A percentile compares a stretch with the other conserved stretches of the same genome.
phyloP scores from a whole-genome alignment of 2,113 vertebrate genomes.

The Psilopsiagon aurifrons region DNA sequence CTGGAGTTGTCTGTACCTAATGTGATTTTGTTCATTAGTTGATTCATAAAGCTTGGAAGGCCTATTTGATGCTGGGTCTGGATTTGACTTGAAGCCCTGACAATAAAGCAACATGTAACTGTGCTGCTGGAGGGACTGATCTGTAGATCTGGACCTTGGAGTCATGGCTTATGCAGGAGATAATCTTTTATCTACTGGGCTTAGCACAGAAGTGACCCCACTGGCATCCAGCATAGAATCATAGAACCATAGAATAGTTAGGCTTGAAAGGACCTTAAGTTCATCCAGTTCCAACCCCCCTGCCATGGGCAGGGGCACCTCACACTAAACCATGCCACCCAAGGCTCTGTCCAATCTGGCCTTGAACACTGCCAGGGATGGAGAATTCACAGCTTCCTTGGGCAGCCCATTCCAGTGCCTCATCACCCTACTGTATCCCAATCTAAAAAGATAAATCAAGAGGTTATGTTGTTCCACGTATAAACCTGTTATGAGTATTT shows the following conservation, averaged over 20 bases:
- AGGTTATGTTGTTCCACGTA: not conserved
- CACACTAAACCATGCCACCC: no score
- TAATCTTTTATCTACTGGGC: not conserved
- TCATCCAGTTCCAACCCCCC: no score
- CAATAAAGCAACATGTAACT: fast-evolving
- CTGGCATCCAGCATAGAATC: not conserved
- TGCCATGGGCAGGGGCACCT: no score
- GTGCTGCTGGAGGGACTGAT: not conserved
- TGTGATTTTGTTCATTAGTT: not conserved
- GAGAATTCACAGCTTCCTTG: no score
- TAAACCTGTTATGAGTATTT: not conserved
- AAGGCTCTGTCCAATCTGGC: no score
- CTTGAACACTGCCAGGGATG: no score
- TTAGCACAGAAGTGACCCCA: not conserved
- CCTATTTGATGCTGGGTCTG: not conserved
- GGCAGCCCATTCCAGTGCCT: no score
- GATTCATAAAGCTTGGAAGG: not conserved
- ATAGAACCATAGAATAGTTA: no score
- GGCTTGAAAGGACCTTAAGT: no score
- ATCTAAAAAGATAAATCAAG: not conserved
- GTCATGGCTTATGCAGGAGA: not conserved
- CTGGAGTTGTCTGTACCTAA: not conserved
- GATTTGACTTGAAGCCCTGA: not conserved
- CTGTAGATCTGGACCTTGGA: not conserved
- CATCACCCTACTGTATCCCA: not conserved